phyloP scores from a whole-genome alignment of 2,113 vertebrate species.

The Pseudorectes ferrugineus region DNA sequence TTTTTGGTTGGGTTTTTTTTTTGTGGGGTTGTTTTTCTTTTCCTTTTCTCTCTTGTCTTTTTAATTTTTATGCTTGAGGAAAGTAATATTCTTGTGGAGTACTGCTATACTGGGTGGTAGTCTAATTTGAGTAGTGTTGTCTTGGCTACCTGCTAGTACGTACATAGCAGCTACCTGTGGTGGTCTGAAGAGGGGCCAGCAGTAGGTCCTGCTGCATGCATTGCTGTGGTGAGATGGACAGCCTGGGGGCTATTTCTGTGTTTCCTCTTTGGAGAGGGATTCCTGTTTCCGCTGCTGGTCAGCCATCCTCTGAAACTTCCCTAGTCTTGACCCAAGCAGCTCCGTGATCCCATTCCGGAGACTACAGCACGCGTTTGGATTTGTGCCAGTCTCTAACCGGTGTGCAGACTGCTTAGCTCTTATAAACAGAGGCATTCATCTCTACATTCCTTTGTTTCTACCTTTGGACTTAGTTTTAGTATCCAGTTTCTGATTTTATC shows the following conservation, averaged over 20 bases:
- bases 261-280: not conserved
- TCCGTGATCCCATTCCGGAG: rapidly evolving
- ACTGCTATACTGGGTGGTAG: rapidly evolving
- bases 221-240: not conserved
- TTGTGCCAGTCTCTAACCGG: rapidly evolving
- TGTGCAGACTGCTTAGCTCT: not conserved
- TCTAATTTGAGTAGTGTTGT: not conserved
- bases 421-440: not conserved
- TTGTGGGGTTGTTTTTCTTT: too few relatives aligned
- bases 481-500: not conserved
- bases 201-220: rapidly evolving
- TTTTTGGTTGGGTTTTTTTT: not conserved
- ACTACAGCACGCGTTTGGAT: not conserved
- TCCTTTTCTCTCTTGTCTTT: not conserved
- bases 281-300: not conserved
- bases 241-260: not conserved
- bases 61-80: not conserved
- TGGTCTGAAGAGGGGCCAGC: not conserved
- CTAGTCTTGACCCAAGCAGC: not conserved
- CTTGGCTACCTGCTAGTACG: rapidly evolving
- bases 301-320: not conserved
- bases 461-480: not conserved
- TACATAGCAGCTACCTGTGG: rapidly evolving
- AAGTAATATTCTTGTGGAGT: not conserved
- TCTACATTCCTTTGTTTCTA: not conserved